Evolutionary conservation across 2,888 invertebrate genomes (phyloP), one percentile per base, ranked within the genome.

Genomic region (Zaprionus bogoriensis): DNA sequence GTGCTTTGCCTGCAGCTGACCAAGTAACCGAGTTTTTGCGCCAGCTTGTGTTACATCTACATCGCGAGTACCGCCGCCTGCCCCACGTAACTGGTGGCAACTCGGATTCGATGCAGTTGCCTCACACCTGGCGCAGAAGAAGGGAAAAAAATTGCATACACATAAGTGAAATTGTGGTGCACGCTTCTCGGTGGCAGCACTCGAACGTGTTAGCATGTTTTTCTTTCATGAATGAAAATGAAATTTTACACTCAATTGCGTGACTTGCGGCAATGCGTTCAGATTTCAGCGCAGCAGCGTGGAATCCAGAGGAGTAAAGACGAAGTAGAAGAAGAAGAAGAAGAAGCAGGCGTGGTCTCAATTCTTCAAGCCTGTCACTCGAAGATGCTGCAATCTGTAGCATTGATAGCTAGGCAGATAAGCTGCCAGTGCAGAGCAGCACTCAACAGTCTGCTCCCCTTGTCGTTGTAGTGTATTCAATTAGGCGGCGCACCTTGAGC

Each of bases 181-280:
- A 83, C 77, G 80, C 83, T 83, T 55, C 48, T 22, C 17, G 42
- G 14, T 54, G 63, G 38, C 41, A 46, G 52, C 52, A 10, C 22
- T 32, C 10, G 51, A 52, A 41, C 61, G 38, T 48, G 46, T 67
- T 64, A 46, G 17, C 32, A 36, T 4, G 17, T 36, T 36, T 39
- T 47, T 58, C 27, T 39, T 47, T 58, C 27, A 57, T 61, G 55
- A 41, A 82, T 74, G 81, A 81, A 73, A 81, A 68, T 66, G 75
- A 73, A 82, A 85, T 82, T 79, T 79, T 67, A 85, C 70, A 82
- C 82, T 71, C 70, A 69, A 78, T 81, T 81, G 81, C 81, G 85
- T 81, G 81, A 81, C 74, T 71, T 62, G 67, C 41, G 63, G 64
- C 51, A 47, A 62, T 54, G 55, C 78, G 32, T 17, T 80, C 76